These are phyloP conservation scores for Apis mellifera DNA, from an alignment of 1,140 invertebrate species.

Conservation along the genomic window DNA sequence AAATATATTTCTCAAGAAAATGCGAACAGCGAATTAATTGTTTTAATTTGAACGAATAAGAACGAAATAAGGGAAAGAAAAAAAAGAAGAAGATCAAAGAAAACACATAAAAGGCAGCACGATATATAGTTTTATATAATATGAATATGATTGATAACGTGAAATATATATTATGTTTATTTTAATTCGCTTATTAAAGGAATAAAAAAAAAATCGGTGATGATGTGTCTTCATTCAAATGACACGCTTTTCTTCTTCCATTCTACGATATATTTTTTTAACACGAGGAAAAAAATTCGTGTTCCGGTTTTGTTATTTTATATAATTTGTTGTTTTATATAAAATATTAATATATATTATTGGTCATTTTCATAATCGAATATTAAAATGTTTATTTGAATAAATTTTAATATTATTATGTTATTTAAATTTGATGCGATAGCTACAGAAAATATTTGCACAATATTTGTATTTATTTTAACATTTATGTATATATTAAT, in stretches of 20 bases:
- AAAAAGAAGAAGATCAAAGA: slow-evolving; percentile 10
- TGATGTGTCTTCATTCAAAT: slow-evolving; percentile 32
- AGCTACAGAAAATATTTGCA: too few species aligned
- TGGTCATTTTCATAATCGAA: too few species aligned
- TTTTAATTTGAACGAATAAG: not conserved
- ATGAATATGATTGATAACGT: slow-evolving; percentile 38
- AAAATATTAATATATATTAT: too few species aligned
- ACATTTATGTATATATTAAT: too few species aligned
- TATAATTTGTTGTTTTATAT: too few species aligned
- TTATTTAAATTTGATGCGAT: too few species aligned
- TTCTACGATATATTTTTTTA: slow-evolving; percentile 1
- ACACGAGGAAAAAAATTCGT: not conserved
- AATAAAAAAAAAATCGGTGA: slow-evolving; percentile 29
- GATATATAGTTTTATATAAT: not conserved
- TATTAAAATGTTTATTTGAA: too few species aligned
- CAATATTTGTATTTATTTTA: too few species aligned
- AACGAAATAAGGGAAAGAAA: slow-evolving; percentile 9
- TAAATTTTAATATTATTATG: too few species aligned
- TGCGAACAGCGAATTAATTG: slow-evolving; percentile 29
- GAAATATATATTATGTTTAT: slow-evolving; percentile 45
- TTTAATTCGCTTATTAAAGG: slow-evolving; percentile 56
- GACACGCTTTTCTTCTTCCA: slow-evolving; percentile 5
- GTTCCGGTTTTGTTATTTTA: slow-evolving; percentile 7
- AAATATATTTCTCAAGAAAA: slow-evolving; percentile 38
- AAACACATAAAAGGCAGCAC: slow-evolving; percentile 45